Evolutionary conservation across 2,797 vertebrate species (phyloP).

Genomic region (Rhinophrynus dorsalis): DNA sequence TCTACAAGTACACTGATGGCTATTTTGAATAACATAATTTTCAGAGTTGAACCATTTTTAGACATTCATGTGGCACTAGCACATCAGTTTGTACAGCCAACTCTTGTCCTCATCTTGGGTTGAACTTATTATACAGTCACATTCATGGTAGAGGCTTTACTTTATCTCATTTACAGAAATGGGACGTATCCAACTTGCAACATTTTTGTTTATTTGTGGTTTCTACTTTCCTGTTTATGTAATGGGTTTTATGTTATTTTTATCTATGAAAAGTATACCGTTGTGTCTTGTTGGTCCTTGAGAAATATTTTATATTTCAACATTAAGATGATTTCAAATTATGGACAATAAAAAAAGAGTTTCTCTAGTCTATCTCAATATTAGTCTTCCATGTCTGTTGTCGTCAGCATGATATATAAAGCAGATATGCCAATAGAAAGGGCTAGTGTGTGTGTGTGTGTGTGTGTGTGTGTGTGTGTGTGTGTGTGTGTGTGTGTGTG

Average conservation of each 20-base stretch:
- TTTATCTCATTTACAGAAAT: background rate
- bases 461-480: no score
- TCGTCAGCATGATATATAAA: no score
- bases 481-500: no score
- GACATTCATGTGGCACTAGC: constrained; percentile 31
- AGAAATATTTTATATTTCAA: no score
- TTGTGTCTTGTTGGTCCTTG: background rate
- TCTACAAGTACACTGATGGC: constrained; percentile 19
- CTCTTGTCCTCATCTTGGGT: background rate
- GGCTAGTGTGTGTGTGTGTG: no score
- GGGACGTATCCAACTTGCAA: background rate
- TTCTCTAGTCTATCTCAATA: no score
- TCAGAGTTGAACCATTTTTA: constrained; percentile 26
- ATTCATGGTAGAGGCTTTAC: background rate
- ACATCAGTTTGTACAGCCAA: background rate
- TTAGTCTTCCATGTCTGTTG: no score
- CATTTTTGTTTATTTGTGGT: constrained; percentile 9
- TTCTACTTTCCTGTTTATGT: background rate
- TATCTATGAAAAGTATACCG: constrained; percentile 17
- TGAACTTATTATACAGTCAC: background rate
- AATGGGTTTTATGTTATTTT: background rate
- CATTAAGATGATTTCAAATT: no score
- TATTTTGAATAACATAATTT: constrained; percentile 41
- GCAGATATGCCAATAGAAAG: no score
- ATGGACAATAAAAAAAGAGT: no score